Conservation (phyloP, 2,113 vertebrate species). For the Chaetura pelagica region DNA sequence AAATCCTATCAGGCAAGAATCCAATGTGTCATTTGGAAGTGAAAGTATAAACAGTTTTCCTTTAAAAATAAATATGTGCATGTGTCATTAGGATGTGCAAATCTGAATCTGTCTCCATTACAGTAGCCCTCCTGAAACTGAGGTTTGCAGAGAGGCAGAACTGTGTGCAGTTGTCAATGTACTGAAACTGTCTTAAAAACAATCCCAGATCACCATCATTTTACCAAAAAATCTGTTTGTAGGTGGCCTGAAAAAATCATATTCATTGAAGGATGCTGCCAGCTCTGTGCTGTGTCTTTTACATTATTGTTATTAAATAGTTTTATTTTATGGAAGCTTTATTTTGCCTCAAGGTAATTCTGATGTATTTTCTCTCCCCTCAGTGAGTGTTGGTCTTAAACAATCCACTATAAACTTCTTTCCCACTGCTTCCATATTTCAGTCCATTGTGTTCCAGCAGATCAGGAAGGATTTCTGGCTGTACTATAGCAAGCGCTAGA, state of each 20-base stretch:
- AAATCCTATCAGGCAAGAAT: neutral
- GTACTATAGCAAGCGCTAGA: neutral
- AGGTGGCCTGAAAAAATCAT: neutral
- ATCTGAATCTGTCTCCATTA: neutral
- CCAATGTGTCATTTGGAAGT: neutral
- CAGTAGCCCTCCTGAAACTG: neutral
- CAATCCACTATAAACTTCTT: neutral
- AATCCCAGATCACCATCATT: neutral
- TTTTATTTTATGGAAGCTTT: neutral
- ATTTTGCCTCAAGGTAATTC: neutral
- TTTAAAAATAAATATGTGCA: neutral
- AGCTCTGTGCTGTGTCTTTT: neutral
- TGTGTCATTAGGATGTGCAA: neutral
- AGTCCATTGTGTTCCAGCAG: neutral
- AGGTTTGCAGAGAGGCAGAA: neutral
- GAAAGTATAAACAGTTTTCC: neutral
- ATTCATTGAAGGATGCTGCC: neutral
- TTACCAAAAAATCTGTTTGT: neutral
- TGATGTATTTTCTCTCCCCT: neutral
- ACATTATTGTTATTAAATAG: neutral
- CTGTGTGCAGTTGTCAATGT: neutral
- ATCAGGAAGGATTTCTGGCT: neutral
- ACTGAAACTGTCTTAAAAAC: neutral
- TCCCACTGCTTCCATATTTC: neutral
- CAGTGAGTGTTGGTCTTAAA: neutral